Base-by-base conservation (phyloP, 2,888 invertebrate species). In the Tiliacea citrago region DNA sequence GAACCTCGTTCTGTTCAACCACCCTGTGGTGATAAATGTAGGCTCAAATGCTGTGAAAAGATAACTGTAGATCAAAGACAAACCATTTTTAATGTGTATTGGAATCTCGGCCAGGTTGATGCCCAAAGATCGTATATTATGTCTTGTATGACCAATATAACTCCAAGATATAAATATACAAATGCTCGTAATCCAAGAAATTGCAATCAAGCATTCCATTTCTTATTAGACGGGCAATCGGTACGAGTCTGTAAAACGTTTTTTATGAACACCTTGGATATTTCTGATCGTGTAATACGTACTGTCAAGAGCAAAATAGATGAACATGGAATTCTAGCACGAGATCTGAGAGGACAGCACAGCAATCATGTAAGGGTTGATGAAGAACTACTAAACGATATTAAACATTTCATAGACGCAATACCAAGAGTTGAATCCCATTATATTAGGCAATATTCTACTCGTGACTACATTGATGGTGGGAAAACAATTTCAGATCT, bases 401-500 rank as follows among this genome's bases (percentile, higher is more conserved):
- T 81, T 1, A 57, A 57, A 57, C 57, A 57, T 0, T 57, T 57
- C 24, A 57, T 57, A 57, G 57, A 57, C 55, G 55, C 13, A 55
- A 55, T 55, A 55, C 29, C 57, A 29, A 58, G 29, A 58, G 0
- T 29, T 18, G 57, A 58, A 29, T 18, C n/a, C n/a, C 57, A 58
- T 58, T 58, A n/a, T 18, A 29, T 57, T 57, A 57, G 57, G 57
- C 71, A 76, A 77, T 73, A 49, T 62, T 76, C 83, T 55, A 78
- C 75, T 55, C 78, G 84, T 51, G 84, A 84, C 57, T 86, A 75
- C 70, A 85, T 85, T 35, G 80, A 82, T 63, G 83, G 80, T 35
- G 75, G 80, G 9, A 85, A 80, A 82, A 82, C 78, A 24, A 83
- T 83, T 65, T 9, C 55, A 35, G 83, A 84, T 71, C 76, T 84